phyloP scores from a whole-genome alignment of 2,797 vertebrate genomes.

The Melanotaenia boesemani region DNA sequence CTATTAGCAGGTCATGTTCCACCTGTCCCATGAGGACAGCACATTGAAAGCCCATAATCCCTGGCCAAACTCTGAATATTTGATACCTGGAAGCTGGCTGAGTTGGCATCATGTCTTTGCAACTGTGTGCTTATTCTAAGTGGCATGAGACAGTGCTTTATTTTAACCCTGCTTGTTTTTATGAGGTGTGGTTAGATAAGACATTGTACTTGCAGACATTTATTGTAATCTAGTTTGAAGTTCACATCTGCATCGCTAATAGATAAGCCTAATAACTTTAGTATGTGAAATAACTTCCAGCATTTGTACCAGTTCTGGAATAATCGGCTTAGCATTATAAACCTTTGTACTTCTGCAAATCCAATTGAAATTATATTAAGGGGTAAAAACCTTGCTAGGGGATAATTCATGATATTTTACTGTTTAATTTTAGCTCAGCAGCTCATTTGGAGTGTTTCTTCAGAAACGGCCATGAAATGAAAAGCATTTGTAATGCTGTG shows the following conservation, averaged over 20 bases:
- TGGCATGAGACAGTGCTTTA: constrained; percentile 35
- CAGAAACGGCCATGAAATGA: constrained; percentile 2
- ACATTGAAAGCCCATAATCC: constrained; percentile 75
- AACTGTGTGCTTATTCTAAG: constrained; percentile 39
- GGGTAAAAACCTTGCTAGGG: not conserved
- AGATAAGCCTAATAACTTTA: not conserved
- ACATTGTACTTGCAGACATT: constrained; percentile 14
- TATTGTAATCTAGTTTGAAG: constrained; percentile 2
- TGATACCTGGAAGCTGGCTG: constrained; percentile 69
- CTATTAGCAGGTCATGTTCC: constrained; percentile 83
- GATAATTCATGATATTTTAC: not conserved
- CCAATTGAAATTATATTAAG: constrained; percentile 13
- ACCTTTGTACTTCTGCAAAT: constrained; percentile 5
- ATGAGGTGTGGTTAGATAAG: constrained; percentile 17
- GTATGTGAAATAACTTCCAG: constrained; percentile 3
- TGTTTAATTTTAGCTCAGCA: not conserved
- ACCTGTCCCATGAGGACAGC: constrained; percentile 69
- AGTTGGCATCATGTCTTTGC: constrained; percentile 55
- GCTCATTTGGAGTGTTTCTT: not conserved
- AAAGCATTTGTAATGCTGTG: not conserved
- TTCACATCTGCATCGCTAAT: not conserved
- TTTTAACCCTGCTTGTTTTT: constrained; percentile 40
- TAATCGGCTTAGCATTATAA: not conserved
- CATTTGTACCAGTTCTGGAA: not conserved
- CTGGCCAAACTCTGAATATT: constrained; percentile 86